Evolutionary conservation across 2,797 vertebrate species (phyloP), one percentile per base, ranked within the genome.

Genomic region (Enteromius treurensis): DNA sequence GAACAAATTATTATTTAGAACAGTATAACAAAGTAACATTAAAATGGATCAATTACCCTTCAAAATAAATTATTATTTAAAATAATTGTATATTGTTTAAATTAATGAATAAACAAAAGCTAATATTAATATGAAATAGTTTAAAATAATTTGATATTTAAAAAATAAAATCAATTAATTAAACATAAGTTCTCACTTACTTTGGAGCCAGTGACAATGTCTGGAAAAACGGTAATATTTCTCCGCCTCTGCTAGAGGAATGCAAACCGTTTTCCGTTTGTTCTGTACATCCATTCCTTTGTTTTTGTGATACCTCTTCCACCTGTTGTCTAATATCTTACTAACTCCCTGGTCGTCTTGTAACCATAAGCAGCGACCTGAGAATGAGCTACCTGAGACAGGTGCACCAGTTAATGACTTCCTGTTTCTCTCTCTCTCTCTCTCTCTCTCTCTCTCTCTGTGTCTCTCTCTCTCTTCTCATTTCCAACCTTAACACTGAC

Each of bases 241-340:
- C 34, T 88, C 86, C 49, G 49, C 80, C 73, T 86, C 84, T 58
- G 58, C 76, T 29, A 86, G 80, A 9, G 85, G 69, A 79, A 88
- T 86, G 19, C 51, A 78, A 3, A 82, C 45, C 0, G 13, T 15
- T 69, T 68, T 58, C 70, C 65, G 19, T 60, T 68, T 5, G 0
- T 60, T 84, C 69, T 74, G 26, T 70, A 64, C 15, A 49, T 86
- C 77, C 84, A 86, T 86, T 70, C 21, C 45, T 68, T 40, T 67
- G 23, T 82, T 75, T 77, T 45, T 23, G 62, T 32, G 62, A 14
- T 64, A 32, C 6, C 62, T 62, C 60, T 26, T 71, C n/a, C 29
- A 55, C 55, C 68, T 47, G 19, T 53, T 37, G 40, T 71, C 14
- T 13, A n/a, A 47, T 21, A 26, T 65, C 55, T 58, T 23, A 10